Percentiles rank a stretch among this genome's conserved stretches.
Evolutionary conservation across 2,113 vertebrate genomes (phyloP).

Genomic region (Castor canadensis): DNA sequence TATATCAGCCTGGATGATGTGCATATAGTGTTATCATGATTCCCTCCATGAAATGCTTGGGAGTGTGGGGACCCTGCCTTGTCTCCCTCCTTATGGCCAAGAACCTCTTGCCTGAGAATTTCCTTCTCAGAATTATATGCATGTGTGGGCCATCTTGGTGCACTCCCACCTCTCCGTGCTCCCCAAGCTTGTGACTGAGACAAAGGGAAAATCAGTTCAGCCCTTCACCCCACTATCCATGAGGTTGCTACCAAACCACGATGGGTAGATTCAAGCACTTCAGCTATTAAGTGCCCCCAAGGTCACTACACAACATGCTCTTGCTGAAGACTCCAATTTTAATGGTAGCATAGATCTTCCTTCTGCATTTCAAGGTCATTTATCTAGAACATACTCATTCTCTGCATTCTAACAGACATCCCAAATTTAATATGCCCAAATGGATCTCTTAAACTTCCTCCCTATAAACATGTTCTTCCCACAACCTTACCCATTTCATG

Average conservation of each 20-base stretch:
- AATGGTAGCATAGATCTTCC: not conserved
- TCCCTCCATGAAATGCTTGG: not conserved
- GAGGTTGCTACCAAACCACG: not conserved
- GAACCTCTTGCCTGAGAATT: not conserved
- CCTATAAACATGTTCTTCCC: not conserved
- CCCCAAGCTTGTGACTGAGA: not conserved
- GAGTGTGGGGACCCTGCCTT: not conserved
- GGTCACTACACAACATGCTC: not conserved
- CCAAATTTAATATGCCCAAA: not conserved
- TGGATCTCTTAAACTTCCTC: not conserved
- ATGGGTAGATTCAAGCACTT: not conserved
- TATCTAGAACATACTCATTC: not conserved
- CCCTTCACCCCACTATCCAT: not conserved
- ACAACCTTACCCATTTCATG: not conserved
- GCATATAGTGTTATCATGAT: rapidly evolving
- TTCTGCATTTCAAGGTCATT: not conserved
- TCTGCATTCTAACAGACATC: not conserved
- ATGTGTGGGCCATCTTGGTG: not conserved
- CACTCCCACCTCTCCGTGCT: not conserved
- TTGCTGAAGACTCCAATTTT: not conserved
- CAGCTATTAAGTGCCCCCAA: not conserved
- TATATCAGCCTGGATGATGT: not conserved
- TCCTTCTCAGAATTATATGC: not conserved
- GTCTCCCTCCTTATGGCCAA: not conserved
- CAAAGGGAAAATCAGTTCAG: not conserved